phyloP scores from a whole-genome alignment of 1,140 invertebrate species.

The Periplaneta americana region DNA sequence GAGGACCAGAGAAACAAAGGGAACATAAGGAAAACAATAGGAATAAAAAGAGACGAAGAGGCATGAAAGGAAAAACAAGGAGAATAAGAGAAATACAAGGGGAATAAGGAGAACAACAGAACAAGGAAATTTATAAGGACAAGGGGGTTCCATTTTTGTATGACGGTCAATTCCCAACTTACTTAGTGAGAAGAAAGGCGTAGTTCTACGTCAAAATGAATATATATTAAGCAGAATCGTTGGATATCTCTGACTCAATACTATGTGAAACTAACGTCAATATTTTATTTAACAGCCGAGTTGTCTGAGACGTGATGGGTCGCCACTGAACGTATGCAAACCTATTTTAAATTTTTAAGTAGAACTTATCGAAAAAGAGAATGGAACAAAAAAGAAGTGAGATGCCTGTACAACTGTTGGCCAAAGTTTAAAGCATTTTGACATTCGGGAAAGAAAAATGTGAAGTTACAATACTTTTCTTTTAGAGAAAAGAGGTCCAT shows the following conservation, averaged over 20 bases:
- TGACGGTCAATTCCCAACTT: no score
- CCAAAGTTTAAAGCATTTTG: not conserved
- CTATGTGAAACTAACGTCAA: no score
- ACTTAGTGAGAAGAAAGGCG: no score
- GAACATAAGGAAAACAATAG: not conserved
- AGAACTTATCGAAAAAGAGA: no score
- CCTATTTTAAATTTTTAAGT: not conserved
- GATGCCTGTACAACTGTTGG: not conserved
- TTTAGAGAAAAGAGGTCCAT: not conserved
- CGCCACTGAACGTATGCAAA: not conserved
- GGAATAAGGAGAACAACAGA: not conserved
- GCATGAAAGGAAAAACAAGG: not conserved
- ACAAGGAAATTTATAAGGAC: not conserved
- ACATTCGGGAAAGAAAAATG: not conserved
- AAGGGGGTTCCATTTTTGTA: no score
- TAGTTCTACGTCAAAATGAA: no score
- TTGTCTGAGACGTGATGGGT: no score
- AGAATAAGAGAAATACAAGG: not conserved
- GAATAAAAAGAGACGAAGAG: not conserved
- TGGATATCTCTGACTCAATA: no score
- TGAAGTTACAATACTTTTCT: not conserved
- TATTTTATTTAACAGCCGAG: no score
- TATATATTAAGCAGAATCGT: no score
- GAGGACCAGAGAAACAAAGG: not conserved
- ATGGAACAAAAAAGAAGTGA: not conserved